Conservation (phyloP, 2,797 vertebrate species). For the Falco peregrinus region DNA sequence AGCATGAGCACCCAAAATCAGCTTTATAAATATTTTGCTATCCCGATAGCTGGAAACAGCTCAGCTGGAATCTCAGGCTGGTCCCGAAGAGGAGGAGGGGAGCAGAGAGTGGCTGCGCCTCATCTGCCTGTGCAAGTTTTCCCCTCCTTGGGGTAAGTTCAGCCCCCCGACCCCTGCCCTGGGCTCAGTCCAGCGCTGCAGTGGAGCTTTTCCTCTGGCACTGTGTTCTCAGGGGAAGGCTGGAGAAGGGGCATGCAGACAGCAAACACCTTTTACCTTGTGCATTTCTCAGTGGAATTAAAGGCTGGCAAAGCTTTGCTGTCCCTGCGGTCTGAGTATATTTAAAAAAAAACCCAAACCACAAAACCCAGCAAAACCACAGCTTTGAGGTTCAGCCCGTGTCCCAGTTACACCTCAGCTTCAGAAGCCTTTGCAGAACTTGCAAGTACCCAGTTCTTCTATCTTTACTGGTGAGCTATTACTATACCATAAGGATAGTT, state of each 20-base stretch:
- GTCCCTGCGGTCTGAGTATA: not conserved
- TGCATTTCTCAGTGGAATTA: not conserved
- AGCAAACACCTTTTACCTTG: not conserved
- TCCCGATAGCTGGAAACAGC: not conserved
- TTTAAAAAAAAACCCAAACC: not conserved
- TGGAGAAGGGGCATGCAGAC: not conserved
- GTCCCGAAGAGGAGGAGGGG: not conserved
- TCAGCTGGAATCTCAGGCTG: not conserved
- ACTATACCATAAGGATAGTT: not conserved
- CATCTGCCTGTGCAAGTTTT: not conserved
- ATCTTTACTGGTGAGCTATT: not conserved
- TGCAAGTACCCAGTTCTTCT: not conserved
- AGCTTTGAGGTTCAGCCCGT: not conserved
- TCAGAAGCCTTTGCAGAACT: not conserved
- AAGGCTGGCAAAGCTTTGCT: not conserved
- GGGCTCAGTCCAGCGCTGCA: no score
- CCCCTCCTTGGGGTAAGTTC: not conserved
- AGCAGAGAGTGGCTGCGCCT: not conserved
- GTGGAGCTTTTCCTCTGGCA: not conserved
- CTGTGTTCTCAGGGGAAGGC: not conserved
- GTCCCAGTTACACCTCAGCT: not conserved
- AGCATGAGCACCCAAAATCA: not conserved
- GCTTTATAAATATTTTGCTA: slow-evolving; percentile 48
- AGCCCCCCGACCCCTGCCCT: not conserved
- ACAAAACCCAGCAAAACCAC: not conserved